Evolutionary conservation across 2,888 invertebrate species (phyloP).

Genomic region (Pinctada fucata): DNA sequence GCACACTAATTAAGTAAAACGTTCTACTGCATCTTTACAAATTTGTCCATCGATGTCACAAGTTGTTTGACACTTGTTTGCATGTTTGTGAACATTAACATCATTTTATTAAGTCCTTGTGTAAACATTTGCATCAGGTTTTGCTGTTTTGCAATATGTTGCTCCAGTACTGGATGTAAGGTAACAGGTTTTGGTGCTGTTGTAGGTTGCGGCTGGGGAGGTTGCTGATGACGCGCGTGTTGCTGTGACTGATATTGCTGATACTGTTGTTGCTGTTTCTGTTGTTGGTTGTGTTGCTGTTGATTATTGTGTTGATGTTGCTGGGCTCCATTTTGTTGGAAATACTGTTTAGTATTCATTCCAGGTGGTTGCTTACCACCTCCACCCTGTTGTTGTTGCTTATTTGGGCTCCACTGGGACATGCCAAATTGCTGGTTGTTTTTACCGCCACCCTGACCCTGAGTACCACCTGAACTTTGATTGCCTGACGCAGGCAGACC

Average conservation of each 20-base stretch:
- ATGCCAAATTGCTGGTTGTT: not conserved
- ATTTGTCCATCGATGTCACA: not conserved
- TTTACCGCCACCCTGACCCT: not conserved
- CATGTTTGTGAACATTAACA: constrained; percentile 7
- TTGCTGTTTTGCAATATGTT: not conserved
- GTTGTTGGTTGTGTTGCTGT: not conserved
- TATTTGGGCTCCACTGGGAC: not conserved
- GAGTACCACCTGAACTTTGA: not conserved
- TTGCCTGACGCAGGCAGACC: not conserved
- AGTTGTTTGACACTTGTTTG: constrained; percentile 2
- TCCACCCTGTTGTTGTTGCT: not conserved
- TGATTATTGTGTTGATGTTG: not conserved
- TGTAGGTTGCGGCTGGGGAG: too few species aligned
- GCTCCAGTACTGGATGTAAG: not conserved
- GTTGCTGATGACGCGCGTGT: too few species aligned
- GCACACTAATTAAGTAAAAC: too few species aligned
- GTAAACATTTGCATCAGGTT: not conserved
- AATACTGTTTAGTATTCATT: not conserved
- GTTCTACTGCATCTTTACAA: constrained; percentile 16
- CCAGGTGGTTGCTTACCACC: not conserved
- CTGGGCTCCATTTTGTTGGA: not conserved
- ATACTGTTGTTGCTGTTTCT: not conserved
- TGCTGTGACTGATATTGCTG: not conserved
- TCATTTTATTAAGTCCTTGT: constrained; percentile 3
- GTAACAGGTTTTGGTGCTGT: not conserved